Percentiles rank a stretch among this genome's conserved stretches.
These are phyloP conservation scores for Muntiacus reevesi DNA, from an alignment of 2,113 vertebrate genomes.

Conservation along the genomic window DNA sequence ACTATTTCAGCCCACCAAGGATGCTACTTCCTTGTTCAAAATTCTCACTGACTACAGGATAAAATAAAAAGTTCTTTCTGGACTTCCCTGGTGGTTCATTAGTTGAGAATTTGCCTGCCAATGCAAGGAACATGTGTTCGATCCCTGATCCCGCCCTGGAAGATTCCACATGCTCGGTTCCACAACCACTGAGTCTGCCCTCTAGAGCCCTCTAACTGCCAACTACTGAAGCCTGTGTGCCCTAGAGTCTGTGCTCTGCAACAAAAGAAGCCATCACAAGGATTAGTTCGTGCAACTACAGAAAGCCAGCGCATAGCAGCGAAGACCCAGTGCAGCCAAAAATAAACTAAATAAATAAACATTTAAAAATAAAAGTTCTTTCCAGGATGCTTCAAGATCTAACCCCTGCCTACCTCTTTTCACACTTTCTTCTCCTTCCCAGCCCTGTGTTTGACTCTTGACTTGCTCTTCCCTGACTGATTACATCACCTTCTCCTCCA, in stretches of 20 bases:
- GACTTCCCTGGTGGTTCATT: not conserved
- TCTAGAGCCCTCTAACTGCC: not conserved
- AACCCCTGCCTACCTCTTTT: not conserved
- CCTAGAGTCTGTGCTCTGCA: not conserved
- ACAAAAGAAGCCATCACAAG: not conserved
- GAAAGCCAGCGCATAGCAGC: not conserved
- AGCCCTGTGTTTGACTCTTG: not conserved
- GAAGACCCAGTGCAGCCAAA: not conserved
- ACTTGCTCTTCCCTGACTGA: not conserved
- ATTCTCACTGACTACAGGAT: not conserved
- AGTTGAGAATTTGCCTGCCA: not conserved
- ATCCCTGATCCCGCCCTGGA: accelerated
- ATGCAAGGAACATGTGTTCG: not conserved
- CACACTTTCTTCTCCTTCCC: not conserved
- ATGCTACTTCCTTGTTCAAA: not conserved
- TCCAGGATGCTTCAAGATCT: not conserved
- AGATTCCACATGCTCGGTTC: not conserved
- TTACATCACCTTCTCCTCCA: not conserved
- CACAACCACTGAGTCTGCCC: not conserved
- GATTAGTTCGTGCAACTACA: not conserved
- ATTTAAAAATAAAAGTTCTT: not conserved
- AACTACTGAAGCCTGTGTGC: not conserved
- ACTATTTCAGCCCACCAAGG: not conserved
- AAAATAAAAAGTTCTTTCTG: not conserved
- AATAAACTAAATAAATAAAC: not conserved